Base-by-base conservation (phyloP, 1,140 invertebrate species). In the Macrostomum lignano region DNA sequence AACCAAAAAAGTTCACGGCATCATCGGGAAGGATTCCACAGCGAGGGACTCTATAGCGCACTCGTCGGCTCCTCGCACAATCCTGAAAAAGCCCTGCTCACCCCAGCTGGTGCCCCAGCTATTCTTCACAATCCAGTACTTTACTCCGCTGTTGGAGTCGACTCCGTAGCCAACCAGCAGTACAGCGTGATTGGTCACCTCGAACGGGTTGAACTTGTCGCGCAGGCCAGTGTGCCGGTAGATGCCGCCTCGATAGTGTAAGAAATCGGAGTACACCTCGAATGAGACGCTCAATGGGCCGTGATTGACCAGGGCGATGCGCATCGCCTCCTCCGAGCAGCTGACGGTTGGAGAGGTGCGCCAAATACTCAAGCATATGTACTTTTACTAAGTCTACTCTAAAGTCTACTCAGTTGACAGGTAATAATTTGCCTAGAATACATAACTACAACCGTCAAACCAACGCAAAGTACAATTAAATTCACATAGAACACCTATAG, bases 231-330 rank as follows among this genome's bases (percentile, higher is more conserved):
- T 44, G 14, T 43, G 37, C 17, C 36, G 37, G 20, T 39, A 39
- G 15, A 39, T 32, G 13, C 38, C 38, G 19, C 35, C 35, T 31
- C 21, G 29, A 19, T 39, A 39, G 13, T 10, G 10, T 17, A 36
- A 17, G 31, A 39, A 39, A 38, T 56, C 53, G 24, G 42, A 33
- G 35, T 50, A 53, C 7, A 66, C 63, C 39, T 60, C 47, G 44
- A 65, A 65, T 3, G 53, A 51, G 1, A 66, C 57, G 3, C 61
- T 51, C 3, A 67, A 39, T 4, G 66, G 65, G 10, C 65, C 63
- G 36, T 60, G 55, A 10, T 59, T 43, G 3, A 61, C 52, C 17
- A 66, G 37, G 20, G 53, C 51, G 13, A 58, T 33, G 38, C 46
- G 54, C 63, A 66, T 65, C 10, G 53, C 25, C 19, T 53, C 49